These are phyloP conservation scores for Suricata suricatta DNA, from an alignment of 2,113 vertebrate genomes.

Conservation along the genomic window DNA sequence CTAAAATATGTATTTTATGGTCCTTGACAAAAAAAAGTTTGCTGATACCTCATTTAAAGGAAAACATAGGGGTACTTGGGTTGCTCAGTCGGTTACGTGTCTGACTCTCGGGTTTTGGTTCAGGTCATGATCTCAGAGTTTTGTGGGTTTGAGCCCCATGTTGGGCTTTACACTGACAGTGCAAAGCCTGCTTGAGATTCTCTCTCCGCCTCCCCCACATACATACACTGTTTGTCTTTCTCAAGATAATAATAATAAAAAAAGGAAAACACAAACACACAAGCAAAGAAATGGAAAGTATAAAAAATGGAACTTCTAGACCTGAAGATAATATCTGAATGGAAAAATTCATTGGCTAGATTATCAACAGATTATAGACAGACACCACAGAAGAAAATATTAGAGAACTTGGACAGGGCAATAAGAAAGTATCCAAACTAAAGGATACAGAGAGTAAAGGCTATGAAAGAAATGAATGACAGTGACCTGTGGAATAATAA, in stretches of 20 bases:
- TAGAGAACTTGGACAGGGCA: neutral
- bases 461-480: neutral
- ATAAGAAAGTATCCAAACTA: neutral
- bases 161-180: too few species aligned
- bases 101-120: too few species aligned
- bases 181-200: too few species aligned
- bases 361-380: neutral
- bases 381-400: neutral
- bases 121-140: too few species aligned
- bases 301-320: neutral
- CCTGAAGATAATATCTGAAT: neutral
- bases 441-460: neutral
- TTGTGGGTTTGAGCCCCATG: too few species aligned
- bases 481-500: neutral
- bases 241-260: too few species aligned
- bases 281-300: neutral
- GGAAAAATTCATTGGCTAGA: neutral
- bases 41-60: neutral
- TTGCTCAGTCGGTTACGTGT: too few species aligned
- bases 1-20: neutral
- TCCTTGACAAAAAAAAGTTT: neutral
- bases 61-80: neutral
- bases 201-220: too few species aligned
- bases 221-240: too few species aligned
- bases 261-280: neutral